Evolutionary conservation across 2,113 vertebrate genomes (phyloP), one percentile per base, ranked within the genome.

Genomic region (Gymnorhina tibicen): DNA sequence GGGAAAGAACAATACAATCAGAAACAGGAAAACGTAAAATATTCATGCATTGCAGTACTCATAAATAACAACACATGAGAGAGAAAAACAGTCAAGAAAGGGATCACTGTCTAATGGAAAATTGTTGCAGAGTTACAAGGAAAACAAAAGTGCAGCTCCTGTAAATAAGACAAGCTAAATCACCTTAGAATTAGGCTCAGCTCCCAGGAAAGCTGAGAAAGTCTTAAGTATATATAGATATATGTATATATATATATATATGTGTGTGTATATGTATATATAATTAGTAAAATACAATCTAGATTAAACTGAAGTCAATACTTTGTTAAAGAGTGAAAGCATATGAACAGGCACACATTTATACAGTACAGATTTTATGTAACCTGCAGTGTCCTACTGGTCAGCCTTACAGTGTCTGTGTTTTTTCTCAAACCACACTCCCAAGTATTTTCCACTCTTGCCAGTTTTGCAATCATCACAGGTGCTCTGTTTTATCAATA

Each of bases 21-120:
- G 56, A 89, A 95, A 56, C 17, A 85, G 37, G 68, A 97, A 95
- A 66, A 80, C 9, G 32, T 89, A 82, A 59, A 66, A 92, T 73
- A 96, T 78, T 85, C 85, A 96, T 80, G 78, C 30, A 55, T 20
- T 63, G 42, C 55, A 85, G 82, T 62, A 89, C 22, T 76, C 39
- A 88, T 83, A 91, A 94, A 91, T 85, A 97, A 89, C 56, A 84
- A 78, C 55, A 93, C 69, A 3, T 30, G 81, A 66, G 56, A 96
- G 35, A 18, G n/a, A 53, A 91, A 77, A 96, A 89, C 13, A 84
- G 46, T 20, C 60, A 93, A 76, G 87, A 90, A 94, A 85, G 17
- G 37, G 15, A 59, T 76, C 9, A 13, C 8, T 66, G 16, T 16
- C 52, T 91, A 91, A 90, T 50, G 41, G 72, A 37, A 95, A 93